Percentiles rank a stretch among this genome's conserved stretches.
Evolutionary conservation across 2,888 invertebrate species (phyloP).

Genomic region (Allolobophora icterica): DNA sequence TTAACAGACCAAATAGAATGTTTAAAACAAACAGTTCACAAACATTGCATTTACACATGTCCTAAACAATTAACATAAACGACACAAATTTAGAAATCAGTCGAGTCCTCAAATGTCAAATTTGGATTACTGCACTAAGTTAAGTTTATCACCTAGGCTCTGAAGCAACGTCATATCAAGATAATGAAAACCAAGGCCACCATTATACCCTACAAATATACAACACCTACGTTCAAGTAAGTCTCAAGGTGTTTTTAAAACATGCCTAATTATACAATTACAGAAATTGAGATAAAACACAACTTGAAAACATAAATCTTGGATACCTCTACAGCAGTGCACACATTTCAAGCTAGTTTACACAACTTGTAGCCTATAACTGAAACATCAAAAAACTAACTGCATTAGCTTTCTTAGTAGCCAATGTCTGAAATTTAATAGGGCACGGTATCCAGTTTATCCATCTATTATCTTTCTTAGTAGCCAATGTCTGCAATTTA

Average conservation of each 20-base stretch:
- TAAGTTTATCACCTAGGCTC: background rate
- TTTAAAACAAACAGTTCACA: too few relatives aligned
- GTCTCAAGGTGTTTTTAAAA: background rate
- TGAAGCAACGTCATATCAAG: slow-evolving; percentile 6
- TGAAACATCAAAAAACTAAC: background rate
- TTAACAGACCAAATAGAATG: too few relatives aligned
- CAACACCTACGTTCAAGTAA: background rate
- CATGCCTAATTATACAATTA: slow-evolving; percentile 3
- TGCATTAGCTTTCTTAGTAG: background rate
- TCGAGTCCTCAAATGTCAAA: too few relatives aligned
- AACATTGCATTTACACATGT: too few relatives aligned
- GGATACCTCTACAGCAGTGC: background rate
- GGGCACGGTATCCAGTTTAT: too few relatives aligned
- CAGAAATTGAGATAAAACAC: background rate
- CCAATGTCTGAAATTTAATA: background rate
- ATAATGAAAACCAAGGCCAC: background rate
- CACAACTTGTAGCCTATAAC: too few relatives aligned
- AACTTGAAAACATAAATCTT: background rate
- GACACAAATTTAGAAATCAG: too few relatives aligned
- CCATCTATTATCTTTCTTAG: too few relatives aligned
- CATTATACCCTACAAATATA: background rate
- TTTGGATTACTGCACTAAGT: background rate
- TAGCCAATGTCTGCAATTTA: background rate
- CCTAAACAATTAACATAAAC: too few relatives aligned
- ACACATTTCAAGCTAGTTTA: background rate